Percentiles rank a stretch among this genome's conserved stretches.
Evolutionary conservation across 1,140 invertebrate species (phyloP).

Genomic region (Cydia amplana): DNA sequence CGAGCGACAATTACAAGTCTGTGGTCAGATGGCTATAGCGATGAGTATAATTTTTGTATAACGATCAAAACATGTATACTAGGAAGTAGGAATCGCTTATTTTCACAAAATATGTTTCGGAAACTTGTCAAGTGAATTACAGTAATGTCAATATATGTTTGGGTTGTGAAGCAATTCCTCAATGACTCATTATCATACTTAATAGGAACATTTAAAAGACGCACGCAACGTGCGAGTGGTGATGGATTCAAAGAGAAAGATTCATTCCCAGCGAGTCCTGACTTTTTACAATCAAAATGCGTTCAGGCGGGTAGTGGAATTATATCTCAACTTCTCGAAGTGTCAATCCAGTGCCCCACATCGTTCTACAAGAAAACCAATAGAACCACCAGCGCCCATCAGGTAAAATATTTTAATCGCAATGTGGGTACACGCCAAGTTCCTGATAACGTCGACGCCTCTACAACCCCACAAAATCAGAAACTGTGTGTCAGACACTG

Average conservation of each 20-base stretch:
- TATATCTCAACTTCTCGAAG: conserved; percentile 11
- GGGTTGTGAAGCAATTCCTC: conserved; percentile 43
- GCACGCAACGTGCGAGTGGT: conserved; percentile 30
- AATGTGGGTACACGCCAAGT: conserved; percentile 10
- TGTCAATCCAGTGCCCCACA: conserved; percentile 36
- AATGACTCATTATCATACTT: conserved; percentile 46
- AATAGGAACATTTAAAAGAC: conserved; percentile 36
- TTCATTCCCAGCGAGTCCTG: not conserved
- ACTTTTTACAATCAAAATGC: conserved; percentile 22
- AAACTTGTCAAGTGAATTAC: not conserved
- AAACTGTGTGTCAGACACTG: conserved; percentile 44
- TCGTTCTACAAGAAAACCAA: conserved; percentile 32
- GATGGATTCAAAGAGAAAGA: not conserved
- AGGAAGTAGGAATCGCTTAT: too few species aligned
- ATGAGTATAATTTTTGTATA: too few species aligned
- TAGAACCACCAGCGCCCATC: conserved; percentile 36
- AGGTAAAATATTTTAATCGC: conserved; percentile 33
- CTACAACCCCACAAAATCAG: conserved; percentile 35
- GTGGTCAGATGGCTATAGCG: too few species aligned
- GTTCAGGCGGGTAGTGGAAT: conserved; percentile 37
- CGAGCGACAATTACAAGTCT: too few species aligned
- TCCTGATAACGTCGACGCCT: conserved; percentile 36
- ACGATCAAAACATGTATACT: too few species aligned
- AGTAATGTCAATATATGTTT: conserved; percentile 43
- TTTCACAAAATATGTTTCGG: not conserved